Evolutionary conservation across 2,888 invertebrate genomes (phyloP).

Genomic region (Aradus depressus): DNA sequence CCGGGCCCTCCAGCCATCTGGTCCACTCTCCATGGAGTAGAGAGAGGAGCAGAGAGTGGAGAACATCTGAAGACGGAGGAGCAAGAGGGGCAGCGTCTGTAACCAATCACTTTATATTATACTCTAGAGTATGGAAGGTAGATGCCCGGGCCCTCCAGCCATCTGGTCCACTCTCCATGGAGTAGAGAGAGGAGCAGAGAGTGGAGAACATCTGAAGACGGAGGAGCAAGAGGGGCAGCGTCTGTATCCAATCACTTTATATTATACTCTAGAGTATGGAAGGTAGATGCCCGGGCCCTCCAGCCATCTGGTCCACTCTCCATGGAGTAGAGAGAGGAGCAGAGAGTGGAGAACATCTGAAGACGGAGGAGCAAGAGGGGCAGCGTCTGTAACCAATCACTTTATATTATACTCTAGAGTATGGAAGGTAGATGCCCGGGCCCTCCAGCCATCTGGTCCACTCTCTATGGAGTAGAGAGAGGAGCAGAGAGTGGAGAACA

Average conservation of each 20-base stretch:
- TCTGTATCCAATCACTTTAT: no score
- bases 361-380: conserved; percentile 52
- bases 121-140: no score
- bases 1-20: no score
- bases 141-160: no score
- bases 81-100: no score
- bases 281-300: no score
- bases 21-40: conserved; percentile 34
- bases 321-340: conserved; percentile 44
- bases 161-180: conserved; percentile 29
- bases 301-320: conserved; percentile 30
- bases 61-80: conserved; percentile 55
- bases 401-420: no score
- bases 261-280: no score
- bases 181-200: conserved; percentile 49
- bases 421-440: no score
- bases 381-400: no score
- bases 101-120: no score
- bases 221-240: no score
- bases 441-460: conserved; percentile 32
- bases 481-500: conserved; percentile 54
- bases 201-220: conserved; percentile 57
- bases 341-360: conserved; percentile 55
- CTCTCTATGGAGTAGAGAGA: conserved; percentile 40
- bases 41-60: conserved; percentile 52